Evolutionary conservation across 2,888 invertebrate species (phyloP).

Genomic region (Ischnura elegans): DNA sequence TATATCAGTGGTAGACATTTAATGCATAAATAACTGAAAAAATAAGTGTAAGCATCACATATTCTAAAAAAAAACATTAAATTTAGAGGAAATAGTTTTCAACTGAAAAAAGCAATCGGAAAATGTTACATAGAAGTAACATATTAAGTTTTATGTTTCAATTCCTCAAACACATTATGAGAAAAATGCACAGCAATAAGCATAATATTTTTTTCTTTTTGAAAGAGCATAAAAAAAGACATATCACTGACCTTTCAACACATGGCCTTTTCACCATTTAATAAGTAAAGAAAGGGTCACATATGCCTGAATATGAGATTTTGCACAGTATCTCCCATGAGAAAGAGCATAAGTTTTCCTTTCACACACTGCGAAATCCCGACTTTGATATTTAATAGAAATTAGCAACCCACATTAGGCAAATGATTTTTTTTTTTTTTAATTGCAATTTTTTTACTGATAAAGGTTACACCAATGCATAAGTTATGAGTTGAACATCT

Average conservation of each 20-base stretch:
- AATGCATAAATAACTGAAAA: not conserved
- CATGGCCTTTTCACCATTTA: not conserved
- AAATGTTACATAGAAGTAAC: not conserved
- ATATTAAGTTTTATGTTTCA: too few relatives aligned
- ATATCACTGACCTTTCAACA: not conserved
- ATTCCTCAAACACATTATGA: not conserved
- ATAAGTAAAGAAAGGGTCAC: not conserved
- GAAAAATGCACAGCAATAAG: not conserved
- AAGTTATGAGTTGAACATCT: too few relatives aligned
- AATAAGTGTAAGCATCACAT: not conserved
- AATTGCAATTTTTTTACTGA: too few relatives aligned
- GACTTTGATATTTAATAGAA: too few relatives aligned
- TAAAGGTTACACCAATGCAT: too few relatives aligned
- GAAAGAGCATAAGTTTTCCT: not conserved
- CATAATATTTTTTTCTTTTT: not conserved
- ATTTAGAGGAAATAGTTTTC: not conserved
- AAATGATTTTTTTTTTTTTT: too few relatives aligned
- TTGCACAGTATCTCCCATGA: not conserved
- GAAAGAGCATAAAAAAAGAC: not conserved
- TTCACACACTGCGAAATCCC: too few relatives aligned
- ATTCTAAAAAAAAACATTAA: not conserved
- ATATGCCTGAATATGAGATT: not conserved
- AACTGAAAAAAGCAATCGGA: not conserved
- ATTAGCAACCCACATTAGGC: too few relatives aligned
- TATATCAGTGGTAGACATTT: not conserved